Conservation (phyloP, 2,797 vertebrate species). For the Agapornis canus region DNA sequence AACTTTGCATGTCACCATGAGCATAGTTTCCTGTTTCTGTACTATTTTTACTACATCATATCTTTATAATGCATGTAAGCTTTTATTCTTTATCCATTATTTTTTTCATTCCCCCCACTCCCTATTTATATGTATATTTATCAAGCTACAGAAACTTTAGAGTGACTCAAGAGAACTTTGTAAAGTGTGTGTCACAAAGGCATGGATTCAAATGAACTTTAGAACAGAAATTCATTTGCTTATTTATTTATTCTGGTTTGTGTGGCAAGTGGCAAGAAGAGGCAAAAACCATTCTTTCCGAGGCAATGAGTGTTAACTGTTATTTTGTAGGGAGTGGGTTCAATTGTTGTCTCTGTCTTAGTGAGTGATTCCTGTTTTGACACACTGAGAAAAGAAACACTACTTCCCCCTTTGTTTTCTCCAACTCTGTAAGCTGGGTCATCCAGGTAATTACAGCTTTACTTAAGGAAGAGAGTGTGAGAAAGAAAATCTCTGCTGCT, state of each 20-base stretch:
- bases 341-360: background rate
- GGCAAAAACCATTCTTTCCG: background rate
- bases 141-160: conserved; percentile 15
- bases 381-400: conserved; percentile 1
- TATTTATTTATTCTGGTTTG: conserved; percentile 25
- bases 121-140: background rate
- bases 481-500: conserved; percentile 39
- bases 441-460: conserved; percentile 67
- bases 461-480: background rate
- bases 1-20: background rate
- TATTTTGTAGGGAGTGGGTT: background rate
- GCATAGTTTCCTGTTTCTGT: background rate
- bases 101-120: background rate
- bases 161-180: background rate
- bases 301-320: background rate
- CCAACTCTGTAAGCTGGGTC: conserved; percentile 30
- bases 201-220: conserved; percentile 21
- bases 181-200: background rate
- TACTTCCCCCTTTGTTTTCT: conserved; percentile 53
- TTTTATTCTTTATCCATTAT: background rate
- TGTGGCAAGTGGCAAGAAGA: background rate
- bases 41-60: background rate
- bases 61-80: background rate
- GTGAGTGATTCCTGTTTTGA: conserved; percentile 32
- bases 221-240: background rate